Percentiles rank a stretch among this genome's conserved stretches.
Evolutionary conservation across 2,888 invertebrate genomes (phyloP).

Genomic region (Eurytoma adleriae): DNA sequence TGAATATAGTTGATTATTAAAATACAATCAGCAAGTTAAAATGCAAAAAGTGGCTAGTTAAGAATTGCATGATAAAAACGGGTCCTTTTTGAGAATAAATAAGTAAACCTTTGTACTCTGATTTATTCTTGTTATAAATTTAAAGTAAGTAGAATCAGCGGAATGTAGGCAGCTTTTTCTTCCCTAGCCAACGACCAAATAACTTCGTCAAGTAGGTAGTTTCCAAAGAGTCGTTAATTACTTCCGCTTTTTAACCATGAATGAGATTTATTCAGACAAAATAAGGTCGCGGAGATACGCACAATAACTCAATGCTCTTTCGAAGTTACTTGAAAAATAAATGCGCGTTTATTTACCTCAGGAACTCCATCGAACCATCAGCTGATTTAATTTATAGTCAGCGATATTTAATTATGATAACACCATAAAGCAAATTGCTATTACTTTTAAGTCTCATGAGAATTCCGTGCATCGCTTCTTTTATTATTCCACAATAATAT

Average conservation of each 20-base stretch:
- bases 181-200: not conserved
- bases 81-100: not conserved
- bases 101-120: not conserved
- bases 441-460: too few relatives aligned
- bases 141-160: not conserved
- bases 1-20: too few relatives aligned
- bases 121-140: not conserved
- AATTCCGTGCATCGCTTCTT: too few relatives aligned
- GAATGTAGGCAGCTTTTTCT: not conserved
- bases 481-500: not conserved
- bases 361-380: not conserved
- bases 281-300: constrained; percentile 22
- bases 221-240: constrained; percentile 33
- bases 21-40: too few relatives aligned
- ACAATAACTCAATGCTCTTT: constrained; percentile 17
- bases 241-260: constrained; percentile 33
- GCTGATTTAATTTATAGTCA: not conserved
- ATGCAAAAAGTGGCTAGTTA: too few relatives aligned
- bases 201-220: not conserved
- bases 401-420: constrained; percentile 1
- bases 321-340: constrained; percentile 1
- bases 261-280: constrained; percentile 17
- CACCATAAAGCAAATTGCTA: not conserved
- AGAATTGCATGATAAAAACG: too few relatives aligned
- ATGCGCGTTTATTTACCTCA: too few relatives aligned